phyloP scores from a whole-genome alignment of 2,797 vertebrate genomes.

The Falco peregrinus region DNA sequence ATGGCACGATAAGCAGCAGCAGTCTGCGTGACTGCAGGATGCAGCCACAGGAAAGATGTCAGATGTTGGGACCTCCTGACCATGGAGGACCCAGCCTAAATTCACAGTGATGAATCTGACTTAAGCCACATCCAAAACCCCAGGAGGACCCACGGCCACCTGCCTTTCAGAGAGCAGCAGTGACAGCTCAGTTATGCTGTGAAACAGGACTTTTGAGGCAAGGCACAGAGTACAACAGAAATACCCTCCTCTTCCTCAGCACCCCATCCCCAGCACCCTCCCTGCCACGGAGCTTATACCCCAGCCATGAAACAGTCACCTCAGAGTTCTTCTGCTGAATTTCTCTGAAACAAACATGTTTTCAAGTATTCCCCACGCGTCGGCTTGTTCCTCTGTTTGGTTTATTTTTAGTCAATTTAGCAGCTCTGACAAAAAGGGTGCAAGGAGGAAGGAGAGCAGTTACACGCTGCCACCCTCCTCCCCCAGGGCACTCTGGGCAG shows the following conservation, averaged over 20 bases:
- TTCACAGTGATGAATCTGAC: background rate
- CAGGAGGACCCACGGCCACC: background rate
- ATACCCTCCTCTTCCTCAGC: background rate
- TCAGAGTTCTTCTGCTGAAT: background rate
- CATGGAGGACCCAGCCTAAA: background rate
- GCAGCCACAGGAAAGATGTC: background rate
- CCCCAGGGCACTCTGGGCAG: background rate
- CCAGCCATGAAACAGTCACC: accelerated
- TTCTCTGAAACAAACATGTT: background rate
- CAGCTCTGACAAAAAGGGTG: background rate
- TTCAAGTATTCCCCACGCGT: accelerated
- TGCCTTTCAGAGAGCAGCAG: background rate
- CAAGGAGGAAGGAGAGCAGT: background rate
- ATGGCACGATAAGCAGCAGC: accelerated
- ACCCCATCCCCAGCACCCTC: background rate
- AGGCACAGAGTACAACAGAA: accelerated
- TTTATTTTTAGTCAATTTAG: background rate
- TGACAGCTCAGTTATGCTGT: accelerated
- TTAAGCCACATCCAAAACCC: background rate
- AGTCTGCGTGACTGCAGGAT: background rate
- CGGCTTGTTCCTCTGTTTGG: background rate
- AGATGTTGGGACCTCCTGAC: background rate
- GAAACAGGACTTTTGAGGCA: background rate
- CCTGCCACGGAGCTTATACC: accelerated
- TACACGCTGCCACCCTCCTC: background rate